These are phyloP conservation scores for Tanypteryx hageni DNA, from an alignment of 2,888 invertebrate genomes.

Conservation along the genomic window DNA sequence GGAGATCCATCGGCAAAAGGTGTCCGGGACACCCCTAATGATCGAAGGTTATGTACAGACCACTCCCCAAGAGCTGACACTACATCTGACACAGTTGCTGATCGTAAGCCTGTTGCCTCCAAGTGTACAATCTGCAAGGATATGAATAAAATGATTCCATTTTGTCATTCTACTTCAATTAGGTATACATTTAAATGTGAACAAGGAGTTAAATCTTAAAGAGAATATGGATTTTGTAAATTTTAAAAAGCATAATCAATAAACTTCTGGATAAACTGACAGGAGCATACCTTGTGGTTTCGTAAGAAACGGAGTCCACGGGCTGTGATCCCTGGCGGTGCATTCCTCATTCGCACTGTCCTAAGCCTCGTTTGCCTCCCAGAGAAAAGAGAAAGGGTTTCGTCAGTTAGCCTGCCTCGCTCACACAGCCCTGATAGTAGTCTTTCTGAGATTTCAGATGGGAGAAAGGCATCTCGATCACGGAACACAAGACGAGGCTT, in stretches of 20 bases:
- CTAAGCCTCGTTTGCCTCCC: conserved; percentile 79
- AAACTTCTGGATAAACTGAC: neutral
- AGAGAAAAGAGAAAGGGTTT: conserved; percentile 80
- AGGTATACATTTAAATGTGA: too few relatives aligned
- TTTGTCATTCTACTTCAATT: too few relatives aligned
- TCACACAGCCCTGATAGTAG: conserved; percentile 78
- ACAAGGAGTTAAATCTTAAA: neutral
- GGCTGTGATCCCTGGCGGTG: conserved; percentile 76
- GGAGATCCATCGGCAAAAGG: conserved; percentile 79
- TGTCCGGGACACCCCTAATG: conserved; percentile 80
- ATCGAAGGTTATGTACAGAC: conserved; percentile 80
- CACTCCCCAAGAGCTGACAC: conserved; percentile 82
- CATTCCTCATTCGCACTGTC: conserved; percentile 79
- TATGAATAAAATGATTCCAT: neutral
- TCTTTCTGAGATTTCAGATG: conserved; percentile 79
- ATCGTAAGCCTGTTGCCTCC: conserved; percentile 79
- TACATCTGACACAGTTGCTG: conserved; percentile 79
- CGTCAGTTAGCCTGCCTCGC: conserved; percentile 79
- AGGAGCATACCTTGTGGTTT: conserved; percentile 79
- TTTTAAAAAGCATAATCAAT: neutral
- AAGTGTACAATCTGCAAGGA: conserved; percentile 76
- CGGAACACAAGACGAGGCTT: conserved; percentile 72
- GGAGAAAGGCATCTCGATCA: conserved; percentile 79
- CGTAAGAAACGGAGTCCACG: conserved; percentile 80
- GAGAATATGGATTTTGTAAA: neutral